A percentile compares a stretch with the other conserved stretches of the same genome.
These are phyloP conservation scores for Lytechinus variegatus DNA, from an alignment of 35 echinoderm and acorn worm species.

Conservation along the genomic window DNA sequence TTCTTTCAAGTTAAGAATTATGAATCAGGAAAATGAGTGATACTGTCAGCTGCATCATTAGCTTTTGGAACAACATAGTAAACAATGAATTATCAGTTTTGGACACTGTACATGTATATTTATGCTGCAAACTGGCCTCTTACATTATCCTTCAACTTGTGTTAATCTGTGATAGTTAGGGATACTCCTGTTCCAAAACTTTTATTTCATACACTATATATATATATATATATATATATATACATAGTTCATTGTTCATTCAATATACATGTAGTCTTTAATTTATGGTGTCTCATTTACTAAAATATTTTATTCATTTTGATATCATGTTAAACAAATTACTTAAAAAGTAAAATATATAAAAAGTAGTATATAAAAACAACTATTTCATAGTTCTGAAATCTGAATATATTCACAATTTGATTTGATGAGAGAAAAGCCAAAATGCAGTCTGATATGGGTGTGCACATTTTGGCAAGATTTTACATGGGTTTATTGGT, in stretches of 20 bases:
- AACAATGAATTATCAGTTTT: too few species aligned
- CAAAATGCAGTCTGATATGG: neutral
- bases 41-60: neutral
- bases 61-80: neutral
- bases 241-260: too few species aligned
- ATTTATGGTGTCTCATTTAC: too few species aligned
- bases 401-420: neutral
- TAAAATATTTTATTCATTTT: too few species aligned
- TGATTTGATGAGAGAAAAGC: neutral
- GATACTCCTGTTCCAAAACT: neutral
- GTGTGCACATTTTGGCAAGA: slow-evolving; percentile 9
- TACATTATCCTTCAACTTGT: neutral
- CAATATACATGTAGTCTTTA: too few species aligned
- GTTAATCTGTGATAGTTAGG: neutral
- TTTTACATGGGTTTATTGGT: neutral
- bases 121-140: neutral
- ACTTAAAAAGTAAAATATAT: too few species aligned
- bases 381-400: too few species aligned
- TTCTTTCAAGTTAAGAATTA: neutral
- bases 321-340: too few species aligned
- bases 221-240: too few species aligned
- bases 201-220: neutral
- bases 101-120: too few species aligned
- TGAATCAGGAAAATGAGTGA: neutral
- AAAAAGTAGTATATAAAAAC: too few species aligned